A percentile compares a stretch with the other conserved stretches of the same genome.
Conservation (phyloP, 2,888 invertebrate species). For the Drosophila dives region DNA sequence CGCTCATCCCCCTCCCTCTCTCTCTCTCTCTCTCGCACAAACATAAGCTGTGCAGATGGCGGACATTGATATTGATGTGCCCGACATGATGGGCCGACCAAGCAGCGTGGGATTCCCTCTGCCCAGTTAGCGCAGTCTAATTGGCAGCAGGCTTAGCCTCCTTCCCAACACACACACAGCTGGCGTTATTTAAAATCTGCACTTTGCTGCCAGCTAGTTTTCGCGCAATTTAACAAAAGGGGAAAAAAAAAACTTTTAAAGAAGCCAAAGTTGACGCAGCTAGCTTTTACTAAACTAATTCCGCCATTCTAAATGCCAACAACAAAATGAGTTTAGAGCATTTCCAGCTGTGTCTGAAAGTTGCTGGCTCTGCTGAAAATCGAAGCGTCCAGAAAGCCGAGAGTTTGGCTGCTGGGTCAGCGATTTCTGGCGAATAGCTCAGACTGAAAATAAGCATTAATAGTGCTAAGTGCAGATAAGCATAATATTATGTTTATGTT, state of each 20-base stretch:
- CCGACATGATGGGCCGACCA: constrained; percentile 10
- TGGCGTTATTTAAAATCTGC: constrained; percentile 10
- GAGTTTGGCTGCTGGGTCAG: constrained; percentile 39
- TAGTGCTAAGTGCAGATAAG: constrained; percentile 9
- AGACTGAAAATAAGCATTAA: background rate
- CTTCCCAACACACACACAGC: constrained; percentile 4
- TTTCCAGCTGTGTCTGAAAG: constrained; percentile 11
- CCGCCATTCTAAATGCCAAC: background rate
- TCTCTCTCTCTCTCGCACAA: constrained; percentile 1
- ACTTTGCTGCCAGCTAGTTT: constrained; percentile 11
- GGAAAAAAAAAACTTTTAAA: background rate
- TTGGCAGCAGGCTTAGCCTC: constrained; percentile 23
- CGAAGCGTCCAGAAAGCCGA: constrained; percentile 9
- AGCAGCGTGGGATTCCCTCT: constrained; percentile 45
- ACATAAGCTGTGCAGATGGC: constrained; percentile 34
- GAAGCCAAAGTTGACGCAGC: background rate
- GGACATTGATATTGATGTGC: constrained; percentile 56
- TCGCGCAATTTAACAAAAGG: background rate
- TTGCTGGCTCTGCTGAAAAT: constrained; percentile 32
- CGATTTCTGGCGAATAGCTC: constrained; percentile 19
- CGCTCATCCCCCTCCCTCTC: background rate
- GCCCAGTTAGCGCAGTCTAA: constrained; percentile 44
- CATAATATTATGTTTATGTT: constrained; percentile 9
- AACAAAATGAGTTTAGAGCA: constrained; percentile 3
- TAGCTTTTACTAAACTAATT: background rate